These are phyloP conservation scores for Ashinkailepas kermadecensis DNA, from an alignment of 2,888 invertebrate genomes.

Conservation along the genomic window DNA sequence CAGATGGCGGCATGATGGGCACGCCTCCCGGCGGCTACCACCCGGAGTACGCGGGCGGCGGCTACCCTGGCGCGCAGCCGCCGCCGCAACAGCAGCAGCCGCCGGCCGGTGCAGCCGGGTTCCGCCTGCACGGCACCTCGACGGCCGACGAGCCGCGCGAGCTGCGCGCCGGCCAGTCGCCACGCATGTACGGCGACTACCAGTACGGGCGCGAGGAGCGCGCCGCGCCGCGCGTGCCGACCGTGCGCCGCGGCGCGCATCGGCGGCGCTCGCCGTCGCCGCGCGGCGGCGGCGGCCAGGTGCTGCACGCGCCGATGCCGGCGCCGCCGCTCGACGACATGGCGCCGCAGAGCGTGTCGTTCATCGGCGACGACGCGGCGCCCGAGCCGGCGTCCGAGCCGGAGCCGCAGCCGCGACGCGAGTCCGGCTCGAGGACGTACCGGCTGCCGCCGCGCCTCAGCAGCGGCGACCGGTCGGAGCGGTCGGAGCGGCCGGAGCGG, in stretches of 20 bases:
- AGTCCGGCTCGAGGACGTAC: not conserved
- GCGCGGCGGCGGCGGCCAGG: not conserved
- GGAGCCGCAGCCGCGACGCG: not conserved
- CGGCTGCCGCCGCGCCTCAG: too few species aligned
- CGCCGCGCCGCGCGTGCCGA: slow-evolving; percentile 10
- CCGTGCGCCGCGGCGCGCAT: slow-evolving; percentile 21
- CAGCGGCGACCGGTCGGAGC: too few species aligned
- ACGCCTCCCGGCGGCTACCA: slow-evolving; percentile 15
- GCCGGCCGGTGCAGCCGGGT: not conserved
- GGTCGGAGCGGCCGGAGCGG: too few species aligned
- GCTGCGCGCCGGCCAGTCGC: slow-evolving; percentile 24
- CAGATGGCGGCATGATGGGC: slow-evolving; percentile 16
- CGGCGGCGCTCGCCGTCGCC: slow-evolving; percentile 30
- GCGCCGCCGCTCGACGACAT: slow-evolving; percentile 71
- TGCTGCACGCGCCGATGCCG: slow-evolving; percentile 52
- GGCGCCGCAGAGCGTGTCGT: slow-evolving; percentile 89
- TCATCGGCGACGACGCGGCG: slow-evolving; percentile 54
- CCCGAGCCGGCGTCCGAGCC: slow-evolving; percentile 44
- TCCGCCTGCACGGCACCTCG: slow-evolving; percentile 8
- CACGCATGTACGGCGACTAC: slow-evolving; percentile 19
- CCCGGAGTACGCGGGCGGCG: slow-evolving; percentile 35
- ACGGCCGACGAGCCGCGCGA: slow-evolving; percentile 17
- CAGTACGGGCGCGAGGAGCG: not conserved
- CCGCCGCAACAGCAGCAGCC: not conserved
- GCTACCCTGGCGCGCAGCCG: slow-evolving; percentile 36